A percentile compares a stretch with the other conserved stretches of the same genome.
These are phyloP conservation scores for Gouania willdenowi DNA, from an alignment of 2,797 vertebrate species.

Conservation along the genomic window DNA sequence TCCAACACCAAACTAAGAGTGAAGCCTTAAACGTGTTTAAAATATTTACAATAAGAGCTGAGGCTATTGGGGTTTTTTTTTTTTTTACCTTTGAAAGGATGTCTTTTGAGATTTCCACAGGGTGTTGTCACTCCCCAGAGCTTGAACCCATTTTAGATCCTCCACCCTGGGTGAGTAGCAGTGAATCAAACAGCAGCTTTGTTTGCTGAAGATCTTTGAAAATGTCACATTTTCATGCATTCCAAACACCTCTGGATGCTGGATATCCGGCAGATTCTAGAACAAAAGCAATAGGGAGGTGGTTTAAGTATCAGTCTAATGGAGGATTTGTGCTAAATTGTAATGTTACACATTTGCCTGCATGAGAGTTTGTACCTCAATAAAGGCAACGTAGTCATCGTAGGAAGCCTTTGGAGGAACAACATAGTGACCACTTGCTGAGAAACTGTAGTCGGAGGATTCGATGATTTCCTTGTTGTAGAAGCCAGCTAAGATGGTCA, in stretches of 20 bases:
- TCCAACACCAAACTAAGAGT: background rate
- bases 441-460: conserved; percentile 81
- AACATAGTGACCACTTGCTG: conserved; percentile 87
- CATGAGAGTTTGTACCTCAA: conserved; percentile 92
- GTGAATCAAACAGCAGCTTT: conserved; percentile 87
- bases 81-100: conserved; percentile 87
- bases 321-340: too few relatives aligned
- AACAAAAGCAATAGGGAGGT: too few relatives aligned
- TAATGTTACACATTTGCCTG: background rate
- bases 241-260: conserved; percentile 93
- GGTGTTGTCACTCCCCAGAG: conserved; percentile 79
- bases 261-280: conserved; percentile 84
- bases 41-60: too few relatives aligned
- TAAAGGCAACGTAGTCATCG: conserved; percentile 89
- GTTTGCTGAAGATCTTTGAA: conserved; percentile 97
- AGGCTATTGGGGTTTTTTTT: too few relatives aligned
- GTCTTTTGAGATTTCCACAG: conserved; percentile 86
- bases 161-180: conserved; percentile 91
- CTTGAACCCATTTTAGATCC: conserved; percentile 77
- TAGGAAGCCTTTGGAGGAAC: conserved; percentile 86
- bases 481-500: conserved; percentile 91
- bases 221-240: conserved; percentile 97
- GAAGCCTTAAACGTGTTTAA: background rate
- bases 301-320: too few relatives aligned
- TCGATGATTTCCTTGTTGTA: conserved; percentile 84